These are phyloP conservation scores for Amaurobius ferox DNA, from an alignment of 2,888 invertebrate species.

Conservation along the genomic window DNA sequence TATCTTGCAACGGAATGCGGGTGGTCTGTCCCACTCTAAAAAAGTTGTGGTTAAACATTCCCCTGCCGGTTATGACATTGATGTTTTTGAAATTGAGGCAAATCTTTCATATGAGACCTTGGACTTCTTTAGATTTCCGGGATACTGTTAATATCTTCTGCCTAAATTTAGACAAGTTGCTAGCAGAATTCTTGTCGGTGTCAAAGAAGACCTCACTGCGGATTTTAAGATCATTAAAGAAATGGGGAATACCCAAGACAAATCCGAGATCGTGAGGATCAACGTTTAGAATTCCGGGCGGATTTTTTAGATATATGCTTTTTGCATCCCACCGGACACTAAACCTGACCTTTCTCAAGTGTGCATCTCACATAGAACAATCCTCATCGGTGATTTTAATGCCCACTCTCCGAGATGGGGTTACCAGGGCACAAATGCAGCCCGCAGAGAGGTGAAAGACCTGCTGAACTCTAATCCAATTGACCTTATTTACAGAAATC, in stretches of 20 bases:
- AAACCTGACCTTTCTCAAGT: not conserved
- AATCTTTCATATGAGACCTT: not conserved
- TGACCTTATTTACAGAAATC: not conserved
- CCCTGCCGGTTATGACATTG: not conserved
- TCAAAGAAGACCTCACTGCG: not conserved
- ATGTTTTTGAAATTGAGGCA: not conserved
- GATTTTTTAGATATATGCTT: not conserved
- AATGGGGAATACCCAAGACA: not conserved
- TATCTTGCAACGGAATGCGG: not conserved
- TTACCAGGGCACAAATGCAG: slow-evolving; percentile 7
- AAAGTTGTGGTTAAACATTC: not conserved
- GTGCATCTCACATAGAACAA: slow-evolving; percentile 1
- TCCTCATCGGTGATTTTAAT: slow-evolving; percentile 25
- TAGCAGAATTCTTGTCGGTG: not conserved
- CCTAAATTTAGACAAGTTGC: not conserved
- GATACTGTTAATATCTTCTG: not conserved
- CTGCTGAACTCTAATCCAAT: not conserved
- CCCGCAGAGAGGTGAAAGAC: slow-evolving; percentile 11
- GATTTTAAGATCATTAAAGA: not conserved
- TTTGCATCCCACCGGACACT: not conserved
- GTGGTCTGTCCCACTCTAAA: not conserved
- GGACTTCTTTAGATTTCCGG: not conserved
- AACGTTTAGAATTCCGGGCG: not conserved
- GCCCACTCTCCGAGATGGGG: slow-evolving; percentile 15
- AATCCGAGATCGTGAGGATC: not conserved